Conservation (phyloP, 2,113 vertebrate species). For the Acrocephalus kingi region DNA sequence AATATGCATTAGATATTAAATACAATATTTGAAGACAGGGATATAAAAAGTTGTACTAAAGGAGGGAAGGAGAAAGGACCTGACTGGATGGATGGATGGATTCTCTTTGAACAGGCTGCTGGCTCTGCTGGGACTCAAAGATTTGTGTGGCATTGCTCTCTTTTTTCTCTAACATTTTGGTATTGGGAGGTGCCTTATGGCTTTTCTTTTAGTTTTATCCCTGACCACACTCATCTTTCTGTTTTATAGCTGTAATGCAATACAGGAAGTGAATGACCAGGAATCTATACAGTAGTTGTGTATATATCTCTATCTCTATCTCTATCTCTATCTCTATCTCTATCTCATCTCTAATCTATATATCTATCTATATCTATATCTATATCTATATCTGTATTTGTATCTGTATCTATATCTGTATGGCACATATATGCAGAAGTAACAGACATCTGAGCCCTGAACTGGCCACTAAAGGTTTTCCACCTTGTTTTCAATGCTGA, state of each 20-base stretch:
- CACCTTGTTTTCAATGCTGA: background rate
- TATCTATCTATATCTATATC: too few relatives aligned
- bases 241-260: background rate
- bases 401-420: too few relatives aligned
- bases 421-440: background rate
- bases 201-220: background rate
- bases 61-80: background rate
- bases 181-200: background rate
- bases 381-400: background rate
- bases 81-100: background rate
- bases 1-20: background rate
- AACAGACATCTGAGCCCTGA: background rate
- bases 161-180: background rate
- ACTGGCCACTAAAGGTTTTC: background rate
- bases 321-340: background rate
- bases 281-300: background rate
- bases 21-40: background rate
- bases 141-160: background rate
- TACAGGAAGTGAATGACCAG: background rate
- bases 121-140: background rate
- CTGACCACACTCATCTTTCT: background rate
- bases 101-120: background rate
- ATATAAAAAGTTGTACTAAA: background rate
- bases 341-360: background rate
- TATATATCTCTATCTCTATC: background rate